These are phyloP conservation scores for Lophochroa leadbeateri DNA, from an alignment of 2,113 vertebrate genomes.

Conservation along the genomic window DNA sequence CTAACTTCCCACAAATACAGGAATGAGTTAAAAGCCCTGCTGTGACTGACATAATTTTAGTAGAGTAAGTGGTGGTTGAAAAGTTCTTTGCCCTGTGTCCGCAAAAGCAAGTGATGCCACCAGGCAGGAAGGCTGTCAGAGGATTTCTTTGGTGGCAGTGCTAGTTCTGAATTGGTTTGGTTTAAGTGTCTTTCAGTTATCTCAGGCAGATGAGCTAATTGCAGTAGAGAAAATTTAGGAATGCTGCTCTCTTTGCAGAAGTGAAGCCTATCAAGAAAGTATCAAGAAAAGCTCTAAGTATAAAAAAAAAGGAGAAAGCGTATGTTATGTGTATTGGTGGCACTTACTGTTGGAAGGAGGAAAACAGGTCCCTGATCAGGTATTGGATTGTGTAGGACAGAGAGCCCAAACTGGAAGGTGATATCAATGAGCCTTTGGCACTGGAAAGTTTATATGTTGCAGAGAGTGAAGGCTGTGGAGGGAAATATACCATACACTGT, in stretches of 20 bases:
- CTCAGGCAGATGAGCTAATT: neutral
- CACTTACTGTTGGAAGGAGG: neutral
- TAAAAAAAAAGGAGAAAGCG: neutral
- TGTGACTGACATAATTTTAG: neutral
- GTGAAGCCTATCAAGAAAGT: neutral
- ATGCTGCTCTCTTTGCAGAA: neutral
- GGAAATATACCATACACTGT: neutral
- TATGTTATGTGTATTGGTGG: neutral
- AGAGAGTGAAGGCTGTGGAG: neutral
- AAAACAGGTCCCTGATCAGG: neutral
- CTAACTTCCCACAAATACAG: neutral
- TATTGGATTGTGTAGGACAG: neutral
- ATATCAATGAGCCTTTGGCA: neutral
- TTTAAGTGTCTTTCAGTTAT: neutral
- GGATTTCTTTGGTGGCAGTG: neutral
- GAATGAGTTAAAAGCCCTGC: neutral
- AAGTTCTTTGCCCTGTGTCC: neutral
- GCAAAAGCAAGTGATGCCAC: neutral
- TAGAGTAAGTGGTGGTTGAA: neutral
- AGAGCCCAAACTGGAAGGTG: fast-evolving
- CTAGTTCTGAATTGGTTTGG: neutral
- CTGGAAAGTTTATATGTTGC: neutral
- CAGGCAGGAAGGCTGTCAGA: neutral
- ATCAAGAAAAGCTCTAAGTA: neutral
- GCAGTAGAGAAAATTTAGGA: neutral